Conservation (phyloP, 1,140 invertebrate species). For the Fragariocoptes setiger region DNA sequence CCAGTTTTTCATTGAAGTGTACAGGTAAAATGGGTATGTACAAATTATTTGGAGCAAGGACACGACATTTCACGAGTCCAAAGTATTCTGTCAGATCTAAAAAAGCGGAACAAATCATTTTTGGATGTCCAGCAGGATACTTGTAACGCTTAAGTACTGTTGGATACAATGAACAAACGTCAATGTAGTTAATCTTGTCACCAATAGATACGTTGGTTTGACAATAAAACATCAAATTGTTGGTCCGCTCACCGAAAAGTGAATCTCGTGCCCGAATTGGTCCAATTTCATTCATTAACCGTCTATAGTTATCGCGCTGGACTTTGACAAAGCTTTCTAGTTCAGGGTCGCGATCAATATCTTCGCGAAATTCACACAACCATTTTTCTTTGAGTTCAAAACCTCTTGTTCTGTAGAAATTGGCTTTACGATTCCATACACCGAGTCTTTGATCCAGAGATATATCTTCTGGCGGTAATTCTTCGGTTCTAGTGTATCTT, state of each 20-base stretch:
- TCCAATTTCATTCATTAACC: not conserved
- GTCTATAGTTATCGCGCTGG: conserved; percentile 7
- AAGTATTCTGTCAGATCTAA: conserved; percentile 7
- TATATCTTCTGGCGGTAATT: too few relatives aligned
- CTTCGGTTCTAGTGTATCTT: too few relatives aligned
- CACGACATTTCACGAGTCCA: conserved; percentile 12
- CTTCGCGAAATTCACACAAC: too few relatives aligned
- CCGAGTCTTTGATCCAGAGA: too few relatives aligned
- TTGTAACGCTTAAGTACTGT: not conserved
- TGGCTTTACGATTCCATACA: too few relatives aligned
- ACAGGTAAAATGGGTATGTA: conserved; percentile 10
- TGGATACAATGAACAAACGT: too few relatives aligned
- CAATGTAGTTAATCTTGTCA: too few relatives aligned
- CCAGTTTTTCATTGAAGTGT: conserved; percentile 7
- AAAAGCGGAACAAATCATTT: conserved; percentile 13
- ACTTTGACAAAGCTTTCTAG: too few relatives aligned
- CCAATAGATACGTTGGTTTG: too few relatives aligned
- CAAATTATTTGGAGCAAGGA: conserved; percentile 9
- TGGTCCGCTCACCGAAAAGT: conserved; percentile 17
- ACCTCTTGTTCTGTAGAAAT: too few relatives aligned
- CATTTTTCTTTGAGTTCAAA: too few relatives aligned
- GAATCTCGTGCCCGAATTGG: conserved; percentile 8
- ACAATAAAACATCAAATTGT: conserved; percentile 13
- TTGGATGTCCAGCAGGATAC: conserved; percentile 16
- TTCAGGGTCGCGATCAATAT: too few relatives aligned